phyloP scores from a whole-genome alignment of 2,797 vertebrate genomes.

The Pipistrellus kuhlii region DNA sequence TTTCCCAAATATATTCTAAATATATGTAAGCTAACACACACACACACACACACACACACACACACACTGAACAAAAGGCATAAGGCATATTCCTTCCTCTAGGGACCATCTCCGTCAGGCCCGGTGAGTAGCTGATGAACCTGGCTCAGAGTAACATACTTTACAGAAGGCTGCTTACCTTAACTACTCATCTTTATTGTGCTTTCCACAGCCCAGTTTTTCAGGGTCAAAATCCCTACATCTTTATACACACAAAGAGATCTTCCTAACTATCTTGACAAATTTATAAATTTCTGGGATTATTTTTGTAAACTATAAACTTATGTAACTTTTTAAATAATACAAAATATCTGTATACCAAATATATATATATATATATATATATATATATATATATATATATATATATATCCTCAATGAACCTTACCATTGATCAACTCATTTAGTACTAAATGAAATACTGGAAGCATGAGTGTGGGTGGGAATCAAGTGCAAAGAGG shows the following conservation, averaged over 20 bases:
- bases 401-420: neutral
- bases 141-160: neutral
- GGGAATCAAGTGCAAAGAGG: neutral
- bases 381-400: neutral
- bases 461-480: neutral
- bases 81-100: neutral
- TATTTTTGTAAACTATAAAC: neutral
- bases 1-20: neutral
- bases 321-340: neutral
- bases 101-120: neutral
- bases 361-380: too few relatives aligned
- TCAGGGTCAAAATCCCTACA: neutral
- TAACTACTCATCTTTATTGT: neutral
- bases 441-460: conserved; percentile 33
- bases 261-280: neutral
- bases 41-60: neutral
- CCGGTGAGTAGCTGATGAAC: neutral
- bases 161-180: neutral
- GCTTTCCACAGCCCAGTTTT: neutral
- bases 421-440: neutral
- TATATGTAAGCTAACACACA: neutral
- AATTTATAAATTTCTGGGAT: too few relatives aligned
- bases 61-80: neutral
- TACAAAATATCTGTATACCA: neutral
- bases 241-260: neutral